Evolutionary conservation across 1,140 invertebrate species (phyloP), one percentile per base, ranked within the genome.

Genomic region (Helicoverpa zea): DNA sequence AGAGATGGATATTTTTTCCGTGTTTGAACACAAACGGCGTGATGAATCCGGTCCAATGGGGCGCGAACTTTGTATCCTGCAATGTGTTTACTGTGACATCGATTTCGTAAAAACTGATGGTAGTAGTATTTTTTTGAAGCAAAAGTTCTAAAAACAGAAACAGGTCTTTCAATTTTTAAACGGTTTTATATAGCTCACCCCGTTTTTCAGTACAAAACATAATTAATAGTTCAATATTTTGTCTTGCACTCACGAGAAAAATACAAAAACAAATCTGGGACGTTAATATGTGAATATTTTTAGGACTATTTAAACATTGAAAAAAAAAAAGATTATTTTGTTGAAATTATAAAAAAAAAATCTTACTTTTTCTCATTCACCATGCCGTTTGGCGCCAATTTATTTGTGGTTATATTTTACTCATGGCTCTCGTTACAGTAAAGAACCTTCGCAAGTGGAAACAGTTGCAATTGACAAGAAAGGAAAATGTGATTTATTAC

Each of bases 381-480:
- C 4, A 11, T 16, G 63, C 3, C 64, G 49, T 49, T 68, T 13
- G 43, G 49, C 43, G 43, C 2, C 16, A 51, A 72, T 72, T 72
- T 72, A 72, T 72, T 72, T 30, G 63, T 64, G 30, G 63, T 64
- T 64, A 64, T 47, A 64, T 64, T 64, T 64, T 64, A 64, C 63
- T 64, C 63, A 64, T 12, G 2, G 14, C 5, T 64, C 35, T 29
- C 29, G 30, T 13, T 23, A 14, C 30, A 29, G n/a, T 66, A 54
- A 49, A 16, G 2, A 68, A 18, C 23, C 74, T 66, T 64, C n/a
- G 56, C 4, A 59, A 61, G 61, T 76, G 43, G 49, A 77, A 35
- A 43, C 75, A 77, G 59, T 66, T 77, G 75, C 47, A 54, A 64
- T 77, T 77, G 75, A 77, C 75, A 66, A 35, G 59, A 63, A 77